Percentiles rank a stretch among this genome's conserved stretches.
Conservation (phyloP, 2,797 vertebrate genomes). For the Neomorphus geoffroyi region DNA sequence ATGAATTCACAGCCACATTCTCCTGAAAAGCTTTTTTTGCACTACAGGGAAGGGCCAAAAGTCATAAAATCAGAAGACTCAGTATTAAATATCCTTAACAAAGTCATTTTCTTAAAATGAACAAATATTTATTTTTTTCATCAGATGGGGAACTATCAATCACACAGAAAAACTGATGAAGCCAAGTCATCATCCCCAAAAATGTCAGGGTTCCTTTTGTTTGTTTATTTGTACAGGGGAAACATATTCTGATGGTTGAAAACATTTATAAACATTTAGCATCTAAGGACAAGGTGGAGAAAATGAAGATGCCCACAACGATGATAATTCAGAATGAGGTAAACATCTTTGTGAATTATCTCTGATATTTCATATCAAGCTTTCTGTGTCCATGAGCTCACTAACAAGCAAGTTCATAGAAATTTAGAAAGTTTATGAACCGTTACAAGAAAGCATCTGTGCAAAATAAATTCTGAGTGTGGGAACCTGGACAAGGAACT, state of each 20-base stretch:
- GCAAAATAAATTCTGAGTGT: background rate
- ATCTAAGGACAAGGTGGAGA: background rate
- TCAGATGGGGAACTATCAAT: background rate
- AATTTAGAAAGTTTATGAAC: background rate
- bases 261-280: background rate
- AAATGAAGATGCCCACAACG: background rate
- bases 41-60: background rate
- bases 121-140: background rate
- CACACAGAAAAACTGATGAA: background rate
- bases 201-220: background rate
- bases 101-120: background rate
- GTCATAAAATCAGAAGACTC: background rate
- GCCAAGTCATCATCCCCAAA: background rate
- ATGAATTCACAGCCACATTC: background rate
- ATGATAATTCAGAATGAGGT: background rate
- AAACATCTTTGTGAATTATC: background rate
- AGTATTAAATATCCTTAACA: background rate
- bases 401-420: background rate
- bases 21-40: background rate
- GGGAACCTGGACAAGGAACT: background rate
- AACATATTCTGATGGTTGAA: background rate
- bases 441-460: background rate
- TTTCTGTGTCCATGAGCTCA: background rate
- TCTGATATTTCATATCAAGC: background rate
- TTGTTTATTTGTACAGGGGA: background rate